Conservation (phyloP, 2,888 invertebrate species). For the Chrysolina oricalcia region DNA sequence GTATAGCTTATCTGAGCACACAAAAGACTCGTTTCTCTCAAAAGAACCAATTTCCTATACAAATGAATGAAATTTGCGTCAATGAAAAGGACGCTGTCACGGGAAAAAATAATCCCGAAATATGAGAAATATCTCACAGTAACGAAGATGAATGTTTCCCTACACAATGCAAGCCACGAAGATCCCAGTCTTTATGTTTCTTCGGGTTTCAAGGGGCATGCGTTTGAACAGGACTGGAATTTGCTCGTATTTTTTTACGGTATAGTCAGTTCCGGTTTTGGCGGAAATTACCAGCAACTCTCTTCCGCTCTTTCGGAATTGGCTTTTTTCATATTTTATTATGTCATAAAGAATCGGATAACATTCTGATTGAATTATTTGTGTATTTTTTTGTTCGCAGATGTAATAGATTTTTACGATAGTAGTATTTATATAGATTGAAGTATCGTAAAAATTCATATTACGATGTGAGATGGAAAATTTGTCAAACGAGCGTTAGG, state of each 20-base stretch:
- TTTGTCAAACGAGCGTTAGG: too few relatives aligned
- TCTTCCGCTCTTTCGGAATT: too few relatives aligned
- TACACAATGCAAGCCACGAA: background rate
- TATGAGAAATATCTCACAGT: background rate
- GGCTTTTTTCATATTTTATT: too few relatives aligned
- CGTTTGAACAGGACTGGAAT: background rate
- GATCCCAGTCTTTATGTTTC: background rate
- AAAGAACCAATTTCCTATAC: slow-evolving; percentile 1
- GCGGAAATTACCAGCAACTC: background rate
- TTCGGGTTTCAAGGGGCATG: background rate
- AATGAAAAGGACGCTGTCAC: slow-evolving; percentile 2
- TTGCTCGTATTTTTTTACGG: background rate
- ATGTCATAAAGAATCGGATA: too few relatives aligned
- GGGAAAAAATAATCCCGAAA: background rate
- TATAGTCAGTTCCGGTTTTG: background rate
- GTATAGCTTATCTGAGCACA: background rate
- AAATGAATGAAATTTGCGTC: slow-evolving; percentile 3
- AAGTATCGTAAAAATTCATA: too few relatives aligned
- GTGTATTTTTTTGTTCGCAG: too few relatives aligned
- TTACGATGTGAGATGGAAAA: too few relatives aligned
- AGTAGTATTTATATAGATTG: too few relatives aligned
- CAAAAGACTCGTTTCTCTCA: background rate
- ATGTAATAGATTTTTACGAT: too few relatives aligned
- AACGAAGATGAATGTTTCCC: background rate
- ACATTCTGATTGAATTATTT: too few relatives aligned